Conservation (phyloP, 1,140 invertebrate genomes). For the Drosophila erecta region DNA sequence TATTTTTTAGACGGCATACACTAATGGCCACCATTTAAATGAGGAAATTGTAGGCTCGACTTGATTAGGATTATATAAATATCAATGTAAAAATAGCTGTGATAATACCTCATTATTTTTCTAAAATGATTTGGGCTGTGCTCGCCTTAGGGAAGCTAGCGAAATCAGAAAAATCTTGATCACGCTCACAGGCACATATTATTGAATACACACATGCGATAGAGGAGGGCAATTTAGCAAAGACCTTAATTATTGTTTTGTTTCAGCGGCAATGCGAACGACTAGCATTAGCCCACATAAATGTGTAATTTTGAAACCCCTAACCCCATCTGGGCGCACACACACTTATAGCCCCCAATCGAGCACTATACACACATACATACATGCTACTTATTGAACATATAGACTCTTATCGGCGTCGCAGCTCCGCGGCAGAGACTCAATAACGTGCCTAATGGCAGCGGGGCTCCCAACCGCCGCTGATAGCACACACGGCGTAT, state of each 20-base stretch:
- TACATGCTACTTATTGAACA: constrained; percentile 9
- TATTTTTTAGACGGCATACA: neutral
- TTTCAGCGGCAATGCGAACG: constrained; percentile 33
- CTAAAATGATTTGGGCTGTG: constrained; percentile 3
- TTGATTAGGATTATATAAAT: constrained; percentile 3
- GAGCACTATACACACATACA: constrained; percentile 1
- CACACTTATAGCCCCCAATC: constrained; percentile 44
- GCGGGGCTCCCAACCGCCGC: constrained; percentile 18
- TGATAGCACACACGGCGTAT: constrained; percentile 58
- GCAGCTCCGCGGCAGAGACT: constrained; percentile 40
- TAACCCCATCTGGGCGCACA: constrained; percentile 15
- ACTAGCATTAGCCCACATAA: constrained; percentile 54
- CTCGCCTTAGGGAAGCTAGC: constrained; percentile 32
- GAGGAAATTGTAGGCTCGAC: neutral
- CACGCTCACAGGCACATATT: constrained; percentile 2
- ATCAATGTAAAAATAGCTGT: constrained; percentile 21
- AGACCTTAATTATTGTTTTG: constrained; percentile 43
- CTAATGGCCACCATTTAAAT: neutral
- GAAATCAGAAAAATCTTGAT: constrained; percentile 42
- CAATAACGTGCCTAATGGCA: constrained; percentile 74
- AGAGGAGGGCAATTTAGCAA: constrained; percentile 45
- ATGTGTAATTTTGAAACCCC: constrained; percentile 57
- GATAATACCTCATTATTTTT: constrained; percentile 16
- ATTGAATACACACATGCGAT: constrained; percentile 5
- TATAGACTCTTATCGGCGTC: constrained; percentile 55